These are phyloP conservation scores for Drosophila kohkoa DNA, from an alignment of 1,140 invertebrate species.

Conservation along the genomic window DNA sequence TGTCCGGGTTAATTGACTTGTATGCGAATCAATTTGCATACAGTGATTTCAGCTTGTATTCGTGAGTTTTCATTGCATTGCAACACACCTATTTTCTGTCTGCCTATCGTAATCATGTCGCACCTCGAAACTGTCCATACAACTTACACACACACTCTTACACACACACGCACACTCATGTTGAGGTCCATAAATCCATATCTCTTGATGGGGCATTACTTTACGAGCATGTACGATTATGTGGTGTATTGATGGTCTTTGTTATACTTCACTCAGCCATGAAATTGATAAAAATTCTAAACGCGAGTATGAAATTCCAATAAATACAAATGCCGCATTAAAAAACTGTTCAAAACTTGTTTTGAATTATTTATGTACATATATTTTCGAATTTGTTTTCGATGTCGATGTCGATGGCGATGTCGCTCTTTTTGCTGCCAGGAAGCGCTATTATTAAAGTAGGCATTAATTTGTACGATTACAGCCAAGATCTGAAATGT, in stretches of 20 bases:
- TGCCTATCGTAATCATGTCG: slow-evolving; percentile 48
- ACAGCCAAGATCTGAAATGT: neutral
- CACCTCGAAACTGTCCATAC: slow-evolving; percentile 39
- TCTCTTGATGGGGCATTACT: slow-evolving; percentile 25
- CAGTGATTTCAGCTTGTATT: slow-evolving; percentile 12
- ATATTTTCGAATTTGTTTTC: slow-evolving; percentile 10
- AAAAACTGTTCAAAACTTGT: slow-evolving; percentile 32
- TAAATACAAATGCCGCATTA: slow-evolving; percentile 2
- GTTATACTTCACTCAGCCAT: slow-evolving; percentile 33
- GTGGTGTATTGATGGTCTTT: slow-evolving; percentile 10
- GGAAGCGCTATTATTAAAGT: slow-evolving; percentile 14
- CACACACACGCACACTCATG: neutral
- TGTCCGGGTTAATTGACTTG: slow-evolving; percentile 13
- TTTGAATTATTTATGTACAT: slow-evolving; percentile 45
- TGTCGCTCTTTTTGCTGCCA: neutral
- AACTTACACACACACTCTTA: neutral
- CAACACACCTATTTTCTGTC: slow-evolving; percentile 45
- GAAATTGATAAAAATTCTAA: slow-evolving; percentile 52
- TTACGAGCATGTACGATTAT: slow-evolving; percentile 17
- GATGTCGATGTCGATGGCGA: neutral
- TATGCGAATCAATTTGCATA: slow-evolving; percentile 43
- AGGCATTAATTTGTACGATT: neutral
- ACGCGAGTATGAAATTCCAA: slow-evolving; percentile 15
- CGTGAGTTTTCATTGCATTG: slow-evolving; percentile 31
- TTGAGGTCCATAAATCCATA: slow-evolving; percentile 31